phyloP scores from a whole-genome alignment of 2,888 invertebrate genomes.

The Cephus runcator region DNA sequence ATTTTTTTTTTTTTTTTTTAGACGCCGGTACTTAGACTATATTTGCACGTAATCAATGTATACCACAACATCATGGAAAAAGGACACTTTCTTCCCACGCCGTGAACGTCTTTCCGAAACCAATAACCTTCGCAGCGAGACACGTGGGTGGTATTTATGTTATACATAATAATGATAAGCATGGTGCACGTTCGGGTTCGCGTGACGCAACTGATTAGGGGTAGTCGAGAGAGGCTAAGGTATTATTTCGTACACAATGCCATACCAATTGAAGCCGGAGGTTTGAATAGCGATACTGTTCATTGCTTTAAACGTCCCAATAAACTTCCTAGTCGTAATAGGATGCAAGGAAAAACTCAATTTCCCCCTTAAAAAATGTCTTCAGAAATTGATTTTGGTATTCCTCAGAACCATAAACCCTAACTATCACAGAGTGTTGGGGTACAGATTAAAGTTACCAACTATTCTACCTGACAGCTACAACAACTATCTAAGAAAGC shows the following conservation, averaged over 20 bases:
- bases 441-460: not conserved
- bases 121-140: slow-evolving; percentile 15
- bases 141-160: slow-evolving; percentile 45
- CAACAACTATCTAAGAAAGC: not conserved
- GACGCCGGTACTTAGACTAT: too few species aligned
- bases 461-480: not conserved
- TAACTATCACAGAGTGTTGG: not conserved
- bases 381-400: not conserved
- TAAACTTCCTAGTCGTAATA: not conserved
- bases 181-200: slow-evolving; percentile 35
- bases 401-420: not conserved
- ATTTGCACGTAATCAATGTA: too few species aligned
- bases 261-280: not conserved
- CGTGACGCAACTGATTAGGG: slow-evolving; percentile 51
- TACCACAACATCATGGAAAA: too few species aligned
- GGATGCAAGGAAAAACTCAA: not conserved
- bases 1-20: too few species aligned
- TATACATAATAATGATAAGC: slow-evolving; percentile 45
- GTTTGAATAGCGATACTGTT: not conserved
- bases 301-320: not conserved
- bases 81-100: slow-evolving; percentile 29
- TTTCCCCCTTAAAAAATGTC: not conserved
- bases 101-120: not conserved
- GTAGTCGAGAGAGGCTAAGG: slow-evolving; percentile 33
- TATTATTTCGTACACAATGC: slow-evolving; percentile 23